Percentiles rank a stretch among this genome's conserved stretches.
These are phyloP conservation scores for Agelastica alni DNA, from an alignment of 2,888 invertebrate species.

Conservation along the genomic window DNA sequence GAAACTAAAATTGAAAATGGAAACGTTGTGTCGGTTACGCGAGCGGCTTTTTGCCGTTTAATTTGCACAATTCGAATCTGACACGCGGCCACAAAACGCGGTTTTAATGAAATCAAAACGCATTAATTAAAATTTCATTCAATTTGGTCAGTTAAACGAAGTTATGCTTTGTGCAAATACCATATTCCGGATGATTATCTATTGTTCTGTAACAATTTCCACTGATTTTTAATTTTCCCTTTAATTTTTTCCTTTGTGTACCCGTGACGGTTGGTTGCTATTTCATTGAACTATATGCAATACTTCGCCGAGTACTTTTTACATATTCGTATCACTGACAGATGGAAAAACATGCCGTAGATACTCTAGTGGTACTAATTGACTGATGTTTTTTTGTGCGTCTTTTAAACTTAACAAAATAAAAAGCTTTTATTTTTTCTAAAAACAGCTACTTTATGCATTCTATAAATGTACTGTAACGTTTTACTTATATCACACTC, in stretches of 20 bases:
- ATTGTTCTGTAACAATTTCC: constrained; percentile 33
- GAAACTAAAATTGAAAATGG: constrained; percentile 53
- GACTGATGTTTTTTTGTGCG: no score
- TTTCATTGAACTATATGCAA: no score
- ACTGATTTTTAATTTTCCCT: constrained; percentile 24
- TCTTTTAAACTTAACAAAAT: no score
- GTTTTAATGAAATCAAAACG: constrained; percentile 54
- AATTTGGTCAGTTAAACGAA: constrained; percentile 44
- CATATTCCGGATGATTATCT: constrained; percentile 28
- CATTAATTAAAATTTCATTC: constrained; percentile 57
- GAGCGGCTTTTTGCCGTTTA: constrained; percentile 39
- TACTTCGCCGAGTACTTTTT: no score
- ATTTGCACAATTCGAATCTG: constrained; percentile 50
- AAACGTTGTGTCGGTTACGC: constrained; percentile 39
- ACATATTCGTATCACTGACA: no score
- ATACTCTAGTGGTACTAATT: no score
- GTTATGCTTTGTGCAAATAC: constrained; percentile 42
- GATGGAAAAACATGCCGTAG: no score
- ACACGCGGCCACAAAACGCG: constrained; percentile 43
- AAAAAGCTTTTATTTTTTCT: no score
- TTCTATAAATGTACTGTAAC: no score
- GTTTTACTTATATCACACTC: no score
- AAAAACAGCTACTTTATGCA: no score
- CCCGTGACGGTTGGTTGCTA: no score
- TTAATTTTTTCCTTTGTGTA: constrained; percentile 25